These are phyloP conservation scores for Luperina testacea DNA, from an alignment of 2,888 invertebrate genomes.

Conservation along the genomic window DNA sequence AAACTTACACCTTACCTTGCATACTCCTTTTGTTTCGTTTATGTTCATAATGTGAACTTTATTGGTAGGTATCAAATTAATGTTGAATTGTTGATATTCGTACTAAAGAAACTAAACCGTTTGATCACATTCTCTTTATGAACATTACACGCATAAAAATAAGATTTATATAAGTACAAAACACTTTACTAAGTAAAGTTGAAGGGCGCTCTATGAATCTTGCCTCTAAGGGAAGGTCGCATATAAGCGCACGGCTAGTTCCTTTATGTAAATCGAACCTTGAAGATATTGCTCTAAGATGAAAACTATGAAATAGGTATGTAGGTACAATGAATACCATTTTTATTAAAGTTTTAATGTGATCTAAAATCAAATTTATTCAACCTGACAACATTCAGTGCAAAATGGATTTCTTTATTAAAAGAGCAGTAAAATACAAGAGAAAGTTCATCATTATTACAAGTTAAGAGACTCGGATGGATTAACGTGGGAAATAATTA, in stretches of 20 bases:
- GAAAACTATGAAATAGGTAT: slow-evolving; percentile 16
- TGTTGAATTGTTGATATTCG: neutral
- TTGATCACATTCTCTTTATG: neutral
- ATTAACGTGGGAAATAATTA: slow-evolving; percentile 48
- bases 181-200: no score
- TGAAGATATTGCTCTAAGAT: neutral
- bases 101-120: neutral
- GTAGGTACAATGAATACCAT: slow-evolving; percentile 5
- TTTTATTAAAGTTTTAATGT: slow-evolving; percentile 26
- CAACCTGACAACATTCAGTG: slow-evolving; percentile 27
- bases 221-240: slow-evolving; percentile 7
- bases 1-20: neutral
- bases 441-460: slow-evolving; percentile 38
- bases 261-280: slow-evolving; percentile 10
- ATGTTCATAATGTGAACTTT: neutral
- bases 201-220: neutral
- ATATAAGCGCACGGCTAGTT: neutral
- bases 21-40: neutral
- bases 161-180: neutral
- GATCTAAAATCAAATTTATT: slow-evolving; percentile 32
- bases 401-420: slow-evolving; percentile 38
- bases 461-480: slow-evolving; percentile 9
- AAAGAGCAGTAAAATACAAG: slow-evolving; percentile 22
- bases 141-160: neutral
- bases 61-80: neutral